Evolutionary conservation across 2,888 invertebrate genomes (phyloP), one percentile per base, ranked within the genome.

Genomic region (Sylvicola cinctus): DNA sequence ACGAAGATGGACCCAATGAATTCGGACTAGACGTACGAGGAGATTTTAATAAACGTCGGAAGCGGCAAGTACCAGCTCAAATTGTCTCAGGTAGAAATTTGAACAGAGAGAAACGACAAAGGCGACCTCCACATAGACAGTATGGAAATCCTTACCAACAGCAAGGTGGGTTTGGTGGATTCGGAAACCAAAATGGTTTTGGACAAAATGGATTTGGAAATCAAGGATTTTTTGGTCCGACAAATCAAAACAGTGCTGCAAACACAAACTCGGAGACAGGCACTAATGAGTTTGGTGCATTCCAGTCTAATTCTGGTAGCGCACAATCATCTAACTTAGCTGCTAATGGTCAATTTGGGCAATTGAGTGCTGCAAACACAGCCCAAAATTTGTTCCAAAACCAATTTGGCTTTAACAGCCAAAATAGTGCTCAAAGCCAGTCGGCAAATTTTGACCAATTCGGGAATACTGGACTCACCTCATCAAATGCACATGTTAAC

Each of bases 311-410:
- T n/a, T 49, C 49, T 11, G 52, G 49, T 14, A 52, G 55, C n/a
- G 52, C 54, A 40, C 51, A 52, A 27, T 41, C 52, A 12, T 51
- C 54, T 0, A 55, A 56, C 27, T 23, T 56, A n/a, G 52, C 51
- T 3, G 34, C 41, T 16, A 49, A 55, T 36, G 55, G 54, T 14
- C 43, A 40, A 33, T 48, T 49, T 3, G 55, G 54, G 1, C 55
- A 55, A 38, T 37, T 54, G 10, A 51, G 50, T 40, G 47, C 55
- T 1, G 51, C 56, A 6, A 55, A 55, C 38, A 49, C 50, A 1
- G 48, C 49, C n/a, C 50, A 52, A n/a, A 45, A 49, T 37, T 43
- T 33, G 13, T 44, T 40, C n/a, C 34, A 45, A 13, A 47, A 40
- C 4, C 45, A 31, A 4, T 39, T 37, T 10, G 49, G 45, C 8